Conservation (phyloP, 2,888 invertebrate species). For the Congeria kusceri region DNA sequence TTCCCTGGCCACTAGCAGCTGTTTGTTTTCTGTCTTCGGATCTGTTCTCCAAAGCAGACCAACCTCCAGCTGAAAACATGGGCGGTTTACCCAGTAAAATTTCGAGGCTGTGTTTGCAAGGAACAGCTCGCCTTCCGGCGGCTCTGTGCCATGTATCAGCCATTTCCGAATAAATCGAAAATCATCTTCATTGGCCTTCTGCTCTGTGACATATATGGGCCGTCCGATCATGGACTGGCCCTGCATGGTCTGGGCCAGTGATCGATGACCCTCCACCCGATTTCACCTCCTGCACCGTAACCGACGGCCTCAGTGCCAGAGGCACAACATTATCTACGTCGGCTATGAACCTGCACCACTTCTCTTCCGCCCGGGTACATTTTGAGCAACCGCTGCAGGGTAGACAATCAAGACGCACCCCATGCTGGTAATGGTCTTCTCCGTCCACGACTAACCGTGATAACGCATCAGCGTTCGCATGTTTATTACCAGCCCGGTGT, state of each 20-base stretch:
- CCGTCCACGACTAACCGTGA: not conserved
- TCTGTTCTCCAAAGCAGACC: not conserved
- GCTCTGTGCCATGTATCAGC: not conserved
- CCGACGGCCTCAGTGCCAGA: not conserved
- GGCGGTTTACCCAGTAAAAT: not conserved
- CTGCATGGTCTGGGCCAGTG: no score
- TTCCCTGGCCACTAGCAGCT: not conserved
- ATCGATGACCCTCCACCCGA: not conserved
- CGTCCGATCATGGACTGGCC: not conserved
- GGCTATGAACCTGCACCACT: not conserved
- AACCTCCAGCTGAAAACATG: not conserved
- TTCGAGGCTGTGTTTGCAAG: not conserved
- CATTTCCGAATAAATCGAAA: not conserved
- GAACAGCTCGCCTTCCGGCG: not conserved
- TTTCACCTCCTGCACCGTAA: not conserved
- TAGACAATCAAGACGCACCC: not conserved
- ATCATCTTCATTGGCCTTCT: not conserved
- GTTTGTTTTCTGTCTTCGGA: not conserved
- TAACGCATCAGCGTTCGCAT: not conserved
- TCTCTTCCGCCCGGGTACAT: not conserved
- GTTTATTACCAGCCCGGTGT: not conserved
- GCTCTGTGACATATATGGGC: not conserved
- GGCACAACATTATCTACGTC: not conserved
- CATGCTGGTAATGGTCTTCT: not conserved
- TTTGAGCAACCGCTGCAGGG: slow-evolving; percentile 4